phyloP scores from a whole-genome alignment of 1,140 invertebrate genomes.

The Trichoplusia ni region DNA sequence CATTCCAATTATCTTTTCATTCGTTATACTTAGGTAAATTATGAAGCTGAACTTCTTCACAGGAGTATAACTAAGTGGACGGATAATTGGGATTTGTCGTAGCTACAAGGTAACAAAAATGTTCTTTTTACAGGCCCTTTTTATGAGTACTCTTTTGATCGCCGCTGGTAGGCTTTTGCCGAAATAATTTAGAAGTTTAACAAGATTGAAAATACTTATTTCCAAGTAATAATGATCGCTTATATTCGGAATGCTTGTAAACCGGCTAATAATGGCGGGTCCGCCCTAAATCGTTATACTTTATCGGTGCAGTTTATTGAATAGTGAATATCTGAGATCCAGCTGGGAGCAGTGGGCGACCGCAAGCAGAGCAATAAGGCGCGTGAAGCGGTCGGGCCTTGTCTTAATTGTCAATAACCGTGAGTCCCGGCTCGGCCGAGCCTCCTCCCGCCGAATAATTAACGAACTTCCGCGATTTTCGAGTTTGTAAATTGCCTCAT shows the following conservation, averaged over 20 bases:
- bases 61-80: too few relatives aligned
- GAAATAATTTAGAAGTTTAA: not conserved
- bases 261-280: not conserved
- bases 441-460: slow-evolving; percentile 73
- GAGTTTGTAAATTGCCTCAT: slow-evolving; percentile 80
- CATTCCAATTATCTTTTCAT: too few relatives aligned
- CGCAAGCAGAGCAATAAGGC: slow-evolving; percentile 60
- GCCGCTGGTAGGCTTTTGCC: too few relatives aligned
- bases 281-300: slow-evolving; percentile 18
- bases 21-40: too few relatives aligned
- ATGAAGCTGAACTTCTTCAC: too few relatives aligned
- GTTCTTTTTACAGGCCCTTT: too few relatives aligned
- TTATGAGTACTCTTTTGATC: too few relatives aligned
- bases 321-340: slow-evolving; percentile 51
- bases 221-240: not conserved
- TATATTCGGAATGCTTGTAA: slow-evolving; percentile 14
- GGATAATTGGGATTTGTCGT: too few relatives aligned
- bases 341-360: slow-evolving; percentile 35
- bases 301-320: slow-evolving; percentile 49
- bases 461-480: slow-evolving; percentile 80
- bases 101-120: too few relatives aligned
- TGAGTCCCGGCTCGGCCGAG: slow-evolving; percentile 62
- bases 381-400: slow-evolving; percentile 64
- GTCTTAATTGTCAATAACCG: slow-evolving; percentile 80
- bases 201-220: not conserved